Evolutionary conservation across 2,888 invertebrate species (phyloP), one percentile per base, ranked within the genome.

Genomic region (Syritta pipiens): DNA sequence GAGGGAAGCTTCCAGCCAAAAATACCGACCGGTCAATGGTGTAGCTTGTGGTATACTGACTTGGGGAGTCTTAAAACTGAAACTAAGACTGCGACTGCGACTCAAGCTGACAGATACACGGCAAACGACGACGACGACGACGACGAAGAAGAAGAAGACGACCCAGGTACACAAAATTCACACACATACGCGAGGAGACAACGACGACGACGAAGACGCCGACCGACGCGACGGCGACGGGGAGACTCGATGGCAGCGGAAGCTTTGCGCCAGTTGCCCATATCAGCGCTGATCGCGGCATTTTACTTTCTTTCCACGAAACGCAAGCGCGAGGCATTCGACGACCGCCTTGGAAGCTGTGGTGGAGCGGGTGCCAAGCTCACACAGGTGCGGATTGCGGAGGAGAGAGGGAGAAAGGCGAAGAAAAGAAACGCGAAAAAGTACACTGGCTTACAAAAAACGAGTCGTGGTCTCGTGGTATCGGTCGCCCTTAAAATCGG

Each of bases 241-340:
- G 65, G 59, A 60, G 60, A 19, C 44, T 40, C 32, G 59, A 32
- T 72, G 42, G 46, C 65, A 77, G 65, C 72, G 72, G 77, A 77
- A 77, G 77, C 77, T 77, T 77, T 77, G 77, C 65, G 72, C 65
- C 77, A 77, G 77, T 77, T 77, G 77, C 65, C 77, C 77, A 77
- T 77, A 77, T 77, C 72, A 77, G 72, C 48, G 35, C 22, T 12
- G 22, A 26, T 57, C 44, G 65, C 65, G 6, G 72, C n/a, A 77
- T 77, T 65, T 77, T 77, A 77, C 77, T 77, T 77, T 77, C 77
- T 77, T 77, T 77, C 77, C 60, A 77, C 77, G 77, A 77, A 77
- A 35, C 65, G 30, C 53, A 37, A 72, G 51, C 65, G 63, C 60
- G 59, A 40, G 59, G 59, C 65, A 72, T 72, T 72, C 77, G 72